These are phyloP conservation scores for Drosophila ficusphila DNA, from an alignment of 1,140 invertebrate genomes.

Conservation along the genomic window DNA sequence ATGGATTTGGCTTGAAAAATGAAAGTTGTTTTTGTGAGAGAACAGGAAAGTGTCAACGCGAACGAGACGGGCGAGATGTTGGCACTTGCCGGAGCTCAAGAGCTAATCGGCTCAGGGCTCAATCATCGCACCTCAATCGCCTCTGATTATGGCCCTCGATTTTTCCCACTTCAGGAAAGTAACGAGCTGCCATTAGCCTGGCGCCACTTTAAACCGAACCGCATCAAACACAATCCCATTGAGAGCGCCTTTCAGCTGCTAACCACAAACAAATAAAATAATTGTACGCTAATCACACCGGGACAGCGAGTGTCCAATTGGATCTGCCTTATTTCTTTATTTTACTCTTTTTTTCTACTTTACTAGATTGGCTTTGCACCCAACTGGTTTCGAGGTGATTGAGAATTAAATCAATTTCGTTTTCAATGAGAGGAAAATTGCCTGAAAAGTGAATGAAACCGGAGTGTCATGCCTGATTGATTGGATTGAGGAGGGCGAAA, in stretches of 20 bases:
- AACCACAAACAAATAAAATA: conserved; percentile 60
- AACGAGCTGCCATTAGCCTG: conserved; percentile 45
- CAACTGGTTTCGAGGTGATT: conserved; percentile 24
- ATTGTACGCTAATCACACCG: conserved; percentile 55
- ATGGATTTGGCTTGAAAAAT: conserved; percentile 56
- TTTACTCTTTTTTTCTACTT: conserved; percentile 3
- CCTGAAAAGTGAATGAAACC: conserved; percentile 35
- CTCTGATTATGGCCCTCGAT: conserved; percentile 12
- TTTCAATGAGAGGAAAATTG: conserved; percentile 38
- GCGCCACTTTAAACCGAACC: conserved; percentile 44
- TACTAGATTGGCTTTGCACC: conserved; percentile 39
- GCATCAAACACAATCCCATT: conserved; percentile 41
- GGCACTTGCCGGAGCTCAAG: conserved; percentile 24
- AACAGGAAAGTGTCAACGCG: conserved; percentile 1
- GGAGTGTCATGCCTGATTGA: conserved; percentile 46
- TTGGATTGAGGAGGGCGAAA: conserved; percentile 30
- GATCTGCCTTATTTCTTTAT: conserved; percentile 17
- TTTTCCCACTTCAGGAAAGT: conserved; percentile 32
- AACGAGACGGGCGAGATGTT: not conserved
- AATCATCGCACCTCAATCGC: conserved; percentile 43
- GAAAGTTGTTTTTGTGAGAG: conserved; percentile 43
- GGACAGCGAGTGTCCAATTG: conserved; percentile 13
- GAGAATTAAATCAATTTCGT: conserved; percentile 55
- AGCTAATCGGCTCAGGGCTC: conserved; percentile 40
- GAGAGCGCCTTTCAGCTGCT: conserved; percentile 36